Conservation (phyloP, 2,888 invertebrate genomes). For the Nemoura dubitans region DNA sequence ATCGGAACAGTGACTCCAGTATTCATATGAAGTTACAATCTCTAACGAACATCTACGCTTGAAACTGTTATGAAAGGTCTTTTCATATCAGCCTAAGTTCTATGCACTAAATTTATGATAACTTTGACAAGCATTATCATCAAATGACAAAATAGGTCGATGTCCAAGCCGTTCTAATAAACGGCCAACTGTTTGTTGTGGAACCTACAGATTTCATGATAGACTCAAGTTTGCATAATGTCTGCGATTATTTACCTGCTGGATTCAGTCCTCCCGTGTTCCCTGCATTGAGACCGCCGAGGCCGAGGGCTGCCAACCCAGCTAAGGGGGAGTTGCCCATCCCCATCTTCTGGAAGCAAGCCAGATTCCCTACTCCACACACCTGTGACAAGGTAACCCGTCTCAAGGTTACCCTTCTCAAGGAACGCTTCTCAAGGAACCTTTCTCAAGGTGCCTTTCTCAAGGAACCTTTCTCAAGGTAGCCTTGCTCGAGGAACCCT, state of each 20-base stretch:
- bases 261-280: conserved; percentile 87
- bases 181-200: no score
- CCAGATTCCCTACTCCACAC: conserved; percentile 40
- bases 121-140: no score
- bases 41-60: no score
- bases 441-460: background rate
- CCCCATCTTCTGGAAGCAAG: conserved; percentile 58
- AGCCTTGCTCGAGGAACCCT: background rate
- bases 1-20: no score
- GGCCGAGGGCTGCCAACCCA: conserved; percentile 85
- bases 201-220: no score
- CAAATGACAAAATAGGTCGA: no score
- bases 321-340: conserved; percentile 85
- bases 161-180: no score
- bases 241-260: conserved; percentile 72
- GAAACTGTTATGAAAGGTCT: no score
- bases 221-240: no score
- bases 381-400: conserved; percentile 5
- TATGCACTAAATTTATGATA: no score
- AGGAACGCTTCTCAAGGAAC: background rate
- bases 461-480: background rate
- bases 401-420: background rate
- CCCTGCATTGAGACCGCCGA: conserved; percentile 80
- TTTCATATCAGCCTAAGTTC: no score
- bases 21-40: no score